Percentiles rank a stretch among this genome's conserved stretches.
Evolutionary conservation across 2,888 invertebrate species (phyloP).

Genomic region (Allolobophora icterica): DNA sequence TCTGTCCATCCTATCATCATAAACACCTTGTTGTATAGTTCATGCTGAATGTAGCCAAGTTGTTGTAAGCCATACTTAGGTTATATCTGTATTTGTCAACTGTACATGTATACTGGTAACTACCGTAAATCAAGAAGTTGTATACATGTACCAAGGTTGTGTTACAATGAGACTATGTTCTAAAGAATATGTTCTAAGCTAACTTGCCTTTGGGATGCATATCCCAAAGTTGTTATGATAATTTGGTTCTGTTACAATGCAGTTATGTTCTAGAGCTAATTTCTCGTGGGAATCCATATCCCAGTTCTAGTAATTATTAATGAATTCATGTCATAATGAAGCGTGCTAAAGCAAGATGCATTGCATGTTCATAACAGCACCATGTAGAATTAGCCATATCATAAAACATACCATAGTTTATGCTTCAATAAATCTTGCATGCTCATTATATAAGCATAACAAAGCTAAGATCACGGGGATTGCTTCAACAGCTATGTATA

Average conservation of each 20-base stretch:
- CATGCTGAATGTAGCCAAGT: conserved; percentile 4
- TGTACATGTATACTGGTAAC: neutral
- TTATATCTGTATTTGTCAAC: too few relatives aligned
- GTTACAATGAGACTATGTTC: too few relatives aligned
- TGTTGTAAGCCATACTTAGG: neutral
- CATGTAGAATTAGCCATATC: neutral
- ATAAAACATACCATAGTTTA: neutral
- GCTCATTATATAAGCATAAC: neutral
- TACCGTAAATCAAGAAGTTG: neutral
- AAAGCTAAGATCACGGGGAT: conserved; percentile 14
- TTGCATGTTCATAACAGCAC: neutral
- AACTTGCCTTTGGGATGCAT: neutral
- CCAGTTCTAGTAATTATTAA: neutral
- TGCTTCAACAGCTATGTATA: neutral
- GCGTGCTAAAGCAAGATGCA: conserved; percentile 10
- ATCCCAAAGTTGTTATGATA: neutral
- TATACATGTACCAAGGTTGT: neutral
- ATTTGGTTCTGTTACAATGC: neutral
- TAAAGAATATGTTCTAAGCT: neutral
- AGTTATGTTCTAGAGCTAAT: neutral
- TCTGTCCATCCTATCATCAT: neutral
- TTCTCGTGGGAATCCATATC: neutral
- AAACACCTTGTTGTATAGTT: neutral
- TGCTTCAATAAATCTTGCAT: neutral
- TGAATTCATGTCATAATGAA: neutral